Evolutionary conservation across 2,888 invertebrate genomes (phyloP), one percentile per base, ranked within the genome.

Genomic region (Drosophila ezoana): DNA sequence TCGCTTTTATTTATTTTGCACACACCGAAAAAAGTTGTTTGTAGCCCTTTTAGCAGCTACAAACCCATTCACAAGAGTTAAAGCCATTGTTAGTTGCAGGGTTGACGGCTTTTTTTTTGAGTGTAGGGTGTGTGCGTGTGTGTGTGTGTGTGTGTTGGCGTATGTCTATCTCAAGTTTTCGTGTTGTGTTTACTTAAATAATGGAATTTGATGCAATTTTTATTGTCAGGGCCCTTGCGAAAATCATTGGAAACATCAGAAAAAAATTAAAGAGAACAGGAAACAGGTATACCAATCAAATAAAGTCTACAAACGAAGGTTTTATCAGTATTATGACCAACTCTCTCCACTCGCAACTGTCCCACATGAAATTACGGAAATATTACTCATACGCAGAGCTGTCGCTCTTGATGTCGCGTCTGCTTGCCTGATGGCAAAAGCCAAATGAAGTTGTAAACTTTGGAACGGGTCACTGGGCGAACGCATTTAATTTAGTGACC

Each of bases 1-100:
- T 88, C 83, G 75, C 69, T 88, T 83, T 74, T 83, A 82, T 88
- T 83, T 83, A 75, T 88, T 88, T 79, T 76, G 63, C 53, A 49
- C 62, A 49, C 68, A 45, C 41, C 57, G 23, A 78, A 64, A 65
- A 77, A 72, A 76, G 20, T 63, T 49, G 75, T 71, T 74, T 70
- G 72, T 64, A 73, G 67, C 61, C 62, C 54, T 57, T 70, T 74
- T 54, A 47, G 16, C 59, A 63, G 40, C 35, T 28, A 28, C 28
- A 28, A 2, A 28, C 1, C 58, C 35, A n/a, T n/a, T 9, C 32
- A 47, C 16, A 35, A 35, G 4, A 47, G 43, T 35, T 53, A 52
- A 37, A 54, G 40, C 57, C 45, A 68, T 73, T 63, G 68, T 73
- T 68, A 49, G 59, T 56, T 59, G 62, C 37, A 47, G 52, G 13